These are phyloP conservation scores for Drosophila antonietae DNA, from an alignment of 2,888 invertebrate species.

Conservation along the genomic window DNA sequence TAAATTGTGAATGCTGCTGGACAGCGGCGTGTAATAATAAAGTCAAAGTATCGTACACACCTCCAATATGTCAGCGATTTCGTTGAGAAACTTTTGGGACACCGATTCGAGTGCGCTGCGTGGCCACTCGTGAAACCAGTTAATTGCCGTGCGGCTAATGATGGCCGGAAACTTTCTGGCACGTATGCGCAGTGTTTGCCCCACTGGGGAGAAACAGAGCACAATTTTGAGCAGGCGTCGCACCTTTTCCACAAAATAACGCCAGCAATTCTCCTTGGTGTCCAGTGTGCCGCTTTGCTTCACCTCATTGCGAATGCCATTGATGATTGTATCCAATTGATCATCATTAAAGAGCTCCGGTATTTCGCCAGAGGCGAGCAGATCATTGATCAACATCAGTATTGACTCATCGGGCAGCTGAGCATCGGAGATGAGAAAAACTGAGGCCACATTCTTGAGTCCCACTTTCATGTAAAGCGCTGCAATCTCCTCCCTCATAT, in stretches of 20 bases:
- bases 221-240: slow-evolving; percentile 92
- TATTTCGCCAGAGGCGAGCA: slow-evolving; percentile 97
- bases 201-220: slow-evolving; percentile 98
- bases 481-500: slow-evolving; percentile 91
- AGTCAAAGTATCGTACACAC: slow-evolving; percentile 83
- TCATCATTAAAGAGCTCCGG: slow-evolving; percentile 96
- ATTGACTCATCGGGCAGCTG: slow-evolving; percentile 96
- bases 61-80: slow-evolving; percentile 90
- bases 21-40: slow-evolving; percentile 37
- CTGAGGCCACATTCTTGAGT: slow-evolving; percentile 92
- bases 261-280: slow-evolving; percentile 97
- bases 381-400: slow-evolving; percentile 95
- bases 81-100: slow-evolving; percentile 92
- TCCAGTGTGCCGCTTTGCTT: slow-evolving; percentile 93
- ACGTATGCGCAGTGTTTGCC: slow-evolving; percentile 93
- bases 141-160: slow-evolving; percentile 95
- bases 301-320: slow-evolving; percentile 91
- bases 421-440: slow-evolving; percentile 97
- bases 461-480: slow-evolving; percentile 94
- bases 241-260: slow-evolving; percentile 96
- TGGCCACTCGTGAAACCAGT: slow-evolving; percentile 99
- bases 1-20: slow-evolving; percentile 58
- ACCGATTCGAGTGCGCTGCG: slow-evolving; percentile 95
- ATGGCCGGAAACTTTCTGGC: slow-evolving; percentile 97
- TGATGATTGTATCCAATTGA: slow-evolving; percentile 94